Conservation (phyloP, 2,113 vertebrate genomes). For the Petromus typicus region DNA sequence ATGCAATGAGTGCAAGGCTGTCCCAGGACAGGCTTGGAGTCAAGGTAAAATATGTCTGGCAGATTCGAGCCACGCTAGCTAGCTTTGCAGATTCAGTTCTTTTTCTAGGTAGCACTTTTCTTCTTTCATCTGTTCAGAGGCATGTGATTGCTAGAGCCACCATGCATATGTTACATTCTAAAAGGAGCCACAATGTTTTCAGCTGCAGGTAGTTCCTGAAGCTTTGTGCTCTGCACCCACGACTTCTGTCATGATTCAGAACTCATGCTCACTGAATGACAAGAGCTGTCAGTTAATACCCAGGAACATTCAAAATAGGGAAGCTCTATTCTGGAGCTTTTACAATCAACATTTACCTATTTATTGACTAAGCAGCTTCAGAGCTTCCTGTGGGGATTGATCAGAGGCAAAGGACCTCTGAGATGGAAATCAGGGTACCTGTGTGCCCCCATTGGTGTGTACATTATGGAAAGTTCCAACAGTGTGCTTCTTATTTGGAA, state of each 20-base stretch:
- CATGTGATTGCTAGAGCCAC: background rate
- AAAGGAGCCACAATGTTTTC: background rate
- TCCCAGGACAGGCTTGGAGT: background rate
- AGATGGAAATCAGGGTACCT: background rate
- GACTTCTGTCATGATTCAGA: background rate
- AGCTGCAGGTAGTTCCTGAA: background rate
- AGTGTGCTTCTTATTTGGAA: background rate
- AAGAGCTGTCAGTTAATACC: background rate
- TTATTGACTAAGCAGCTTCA: background rate
- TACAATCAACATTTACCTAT: background rate
- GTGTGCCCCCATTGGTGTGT: background rate
- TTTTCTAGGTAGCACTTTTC: background rate
- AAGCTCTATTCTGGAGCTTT: constrained; percentile 15
- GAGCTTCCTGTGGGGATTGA: background rate
- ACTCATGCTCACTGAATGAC: background rate
- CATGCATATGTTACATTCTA: background rate
- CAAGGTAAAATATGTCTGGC: background rate
- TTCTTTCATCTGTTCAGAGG: background rate
- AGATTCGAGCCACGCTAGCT: background rate
- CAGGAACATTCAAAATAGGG: constrained; percentile 13
- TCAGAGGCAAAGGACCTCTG: background rate
- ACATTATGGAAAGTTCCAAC: background rate
- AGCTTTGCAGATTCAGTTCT: background rate
- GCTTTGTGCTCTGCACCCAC: background rate
- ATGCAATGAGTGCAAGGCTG: background rate